Evolutionary conservation across 2,888 invertebrate species (phyloP).

Genomic region (Drosophila nr. perissopoda): DNA sequence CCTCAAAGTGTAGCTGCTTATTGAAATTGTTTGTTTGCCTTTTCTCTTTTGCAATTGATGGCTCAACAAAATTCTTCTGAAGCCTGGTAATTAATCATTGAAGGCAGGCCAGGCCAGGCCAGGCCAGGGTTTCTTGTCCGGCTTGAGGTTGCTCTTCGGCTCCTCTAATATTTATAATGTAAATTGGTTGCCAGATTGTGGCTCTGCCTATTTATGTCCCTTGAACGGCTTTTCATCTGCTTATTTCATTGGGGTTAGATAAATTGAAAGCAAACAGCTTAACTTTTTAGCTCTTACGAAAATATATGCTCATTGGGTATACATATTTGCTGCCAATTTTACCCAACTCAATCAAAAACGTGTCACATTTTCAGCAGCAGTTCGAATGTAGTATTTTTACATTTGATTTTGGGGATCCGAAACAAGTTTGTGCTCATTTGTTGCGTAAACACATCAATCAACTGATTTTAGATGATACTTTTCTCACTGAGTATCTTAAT

Average conservation of each 20-base stretch:
- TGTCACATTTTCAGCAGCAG: neutral
- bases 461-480: neutral
- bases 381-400: neutral
- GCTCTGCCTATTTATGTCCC: constrained; percentile 4
- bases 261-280: constrained; percentile 45
- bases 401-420: neutral
- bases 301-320: neutral
- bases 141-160: neutral
- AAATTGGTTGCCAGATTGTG: constrained; percentile 52
- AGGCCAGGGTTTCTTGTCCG: neutral
- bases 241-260: constrained; percentile 17
- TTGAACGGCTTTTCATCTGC: constrained; percentile 10
- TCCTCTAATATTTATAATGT: constrained; percentile 69
- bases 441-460: constrained; percentile 3
- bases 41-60: constrained; percentile 64
- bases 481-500: neutral
- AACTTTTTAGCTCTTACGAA: constrained; percentile 6
- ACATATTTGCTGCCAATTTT: constrained; percentile 1
- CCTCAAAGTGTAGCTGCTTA: constrained; percentile 30
- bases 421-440: constrained; percentile 8
- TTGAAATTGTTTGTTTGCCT: constrained; percentile 64
- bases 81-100: constrained; percentile 72
- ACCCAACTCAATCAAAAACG: constrained; percentile 34
- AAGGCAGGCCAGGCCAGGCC: neutral
- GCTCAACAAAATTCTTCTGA: constrained; percentile 57